Evolutionary conservation across 2,113 vertebrate genomes (phyloP), one percentile per base, ranked within the genome.

Genomic region (Tyto alba): DNA sequence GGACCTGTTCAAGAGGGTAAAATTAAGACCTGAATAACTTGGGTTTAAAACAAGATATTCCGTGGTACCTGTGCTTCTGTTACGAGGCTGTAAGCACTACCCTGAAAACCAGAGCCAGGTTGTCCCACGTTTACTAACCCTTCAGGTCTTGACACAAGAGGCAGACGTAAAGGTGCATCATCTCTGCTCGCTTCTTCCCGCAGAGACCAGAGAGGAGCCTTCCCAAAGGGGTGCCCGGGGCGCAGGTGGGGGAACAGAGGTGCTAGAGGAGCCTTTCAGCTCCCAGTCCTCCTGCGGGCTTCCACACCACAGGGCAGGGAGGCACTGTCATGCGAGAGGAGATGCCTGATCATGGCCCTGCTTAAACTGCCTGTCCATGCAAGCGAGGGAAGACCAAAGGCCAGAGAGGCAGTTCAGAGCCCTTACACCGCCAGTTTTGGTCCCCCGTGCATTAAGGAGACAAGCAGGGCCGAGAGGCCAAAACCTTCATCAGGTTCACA

Each of bases 131-230:
- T 47, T 7, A 5, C 50, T 12, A 56, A 73, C 8, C 21, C 41
- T 45, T 11, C 16, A 27, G 53, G 29, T 40, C 57, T 38, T 6
- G 15, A 47, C 14, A 14, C n/a, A 41, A 57, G 8, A 8, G 8
- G 18, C 43, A 84, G 36, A 16, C 1, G 0, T 26, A 26, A 32
- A 34, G 30, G 8, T 1, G 0, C 14, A 3, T 1, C 0, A 0
- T 12, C n/a, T 62, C 40, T 17, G 8, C 36, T 23, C 23, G 0
- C 16, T 30, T 11, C 53, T 43, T 41, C 43, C 63, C 10, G 13
- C 3, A 0, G 23, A 43, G 34, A 16, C 23, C 23, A 19, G 0
- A 9, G 11, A 57, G 34, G 40, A 57, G 32, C n/a, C 23, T 36
- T 4, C 13, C 36, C 40, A 36, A n/a, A 23, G 18, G 20, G 59